phyloP scores from a whole-genome alignment of 2,113 vertebrate species.

The Triplophysa dalaica region DNA sequence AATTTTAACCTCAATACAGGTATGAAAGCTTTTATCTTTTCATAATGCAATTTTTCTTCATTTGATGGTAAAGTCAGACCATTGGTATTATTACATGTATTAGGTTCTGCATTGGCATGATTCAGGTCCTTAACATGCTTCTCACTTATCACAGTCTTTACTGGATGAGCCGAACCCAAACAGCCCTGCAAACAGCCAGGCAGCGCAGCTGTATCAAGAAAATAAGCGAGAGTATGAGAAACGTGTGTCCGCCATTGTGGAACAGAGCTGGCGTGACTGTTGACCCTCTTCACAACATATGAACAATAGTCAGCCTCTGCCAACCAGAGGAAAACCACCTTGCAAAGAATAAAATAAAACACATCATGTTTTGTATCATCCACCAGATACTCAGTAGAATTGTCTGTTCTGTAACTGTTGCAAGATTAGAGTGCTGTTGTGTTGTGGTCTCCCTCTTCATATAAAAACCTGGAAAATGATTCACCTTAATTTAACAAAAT shows the following conservation, averaged over 20 bases:
- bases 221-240: slow-evolving; percentile 99
- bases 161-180: slow-evolving; percentile 98
- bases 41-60: background rate
- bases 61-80: background rate
- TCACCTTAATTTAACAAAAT: slow-evolving; percentile 83
- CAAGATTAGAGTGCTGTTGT: slow-evolving; percentile 88
- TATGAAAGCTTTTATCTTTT: slow-evolving; percentile 58
- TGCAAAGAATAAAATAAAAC: slow-evolving; percentile 58
- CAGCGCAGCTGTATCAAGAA: slow-evolving; percentile 98
- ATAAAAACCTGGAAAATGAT: slow-evolving; percentile 80
- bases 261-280: slow-evolving; percentile 99
- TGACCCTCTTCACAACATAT: slow-evolving; percentile 80
- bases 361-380: slow-evolving; percentile 69
- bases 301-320: slow-evolving; percentile 83
- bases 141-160: slow-evolving; percentile 80
- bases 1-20: slow-evolving; percentile 99
- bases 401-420: slow-evolving; percentile 84
- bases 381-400: slow-evolving; percentile 73
- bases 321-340: slow-evolving; percentile 73
- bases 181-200: slow-evolving; percentile 98
- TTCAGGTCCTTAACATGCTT: slow-evolving; percentile 31
- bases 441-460: slow-evolving; percentile 78
- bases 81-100: background rate
- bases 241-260: slow-evolving; percentile 97
- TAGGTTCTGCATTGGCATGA: background rate